Evolutionary conservation across 2,888 invertebrate genomes (phyloP).

Genomic region (Platerodrilus igneus): DNA sequence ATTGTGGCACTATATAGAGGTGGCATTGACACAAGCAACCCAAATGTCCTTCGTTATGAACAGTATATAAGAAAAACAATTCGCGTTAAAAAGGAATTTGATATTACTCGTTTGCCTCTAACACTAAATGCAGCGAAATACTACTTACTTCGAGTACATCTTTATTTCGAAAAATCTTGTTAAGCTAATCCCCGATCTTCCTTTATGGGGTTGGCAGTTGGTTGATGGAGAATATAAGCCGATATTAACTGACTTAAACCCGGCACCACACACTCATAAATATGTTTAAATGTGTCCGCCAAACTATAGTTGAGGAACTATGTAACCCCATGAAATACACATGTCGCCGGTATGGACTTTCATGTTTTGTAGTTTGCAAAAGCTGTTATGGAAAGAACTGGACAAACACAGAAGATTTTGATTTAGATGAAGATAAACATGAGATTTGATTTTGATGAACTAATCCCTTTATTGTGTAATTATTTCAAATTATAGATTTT

Average conservation of each 20-base stretch:
- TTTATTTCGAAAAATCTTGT: conserved; percentile 3
- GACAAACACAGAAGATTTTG: too few species aligned
- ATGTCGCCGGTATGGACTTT: neutral
- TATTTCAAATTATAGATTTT: too few species aligned
- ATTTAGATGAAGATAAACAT: neutral
- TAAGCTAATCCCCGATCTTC: too few species aligned
- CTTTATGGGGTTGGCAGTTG: neutral
- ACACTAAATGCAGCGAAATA: conserved; percentile 1
- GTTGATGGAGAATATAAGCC: conserved; percentile 5
- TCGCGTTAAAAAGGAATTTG: neutral
- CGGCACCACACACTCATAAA: too few species aligned
- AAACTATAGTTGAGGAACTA: neutral
- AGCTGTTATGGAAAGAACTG: neutral
- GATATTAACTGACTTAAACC: too few species aligned
- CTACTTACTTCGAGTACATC: neutral
- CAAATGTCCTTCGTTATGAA: too few species aligned
- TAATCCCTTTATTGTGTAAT: too few species aligned
- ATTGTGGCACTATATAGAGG: too few species aligned
- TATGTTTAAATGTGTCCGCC: neutral
- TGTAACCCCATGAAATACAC: neutral
- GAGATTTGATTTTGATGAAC: conserved; percentile 1
- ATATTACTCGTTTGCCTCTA: neutral
- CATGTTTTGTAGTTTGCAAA: neutral
- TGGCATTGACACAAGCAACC: too few species aligned
- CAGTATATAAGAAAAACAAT: neutral